Base-by-base conservation (phyloP, 2,797 vertebrate species). In the Urophycis tenuis region DNA sequence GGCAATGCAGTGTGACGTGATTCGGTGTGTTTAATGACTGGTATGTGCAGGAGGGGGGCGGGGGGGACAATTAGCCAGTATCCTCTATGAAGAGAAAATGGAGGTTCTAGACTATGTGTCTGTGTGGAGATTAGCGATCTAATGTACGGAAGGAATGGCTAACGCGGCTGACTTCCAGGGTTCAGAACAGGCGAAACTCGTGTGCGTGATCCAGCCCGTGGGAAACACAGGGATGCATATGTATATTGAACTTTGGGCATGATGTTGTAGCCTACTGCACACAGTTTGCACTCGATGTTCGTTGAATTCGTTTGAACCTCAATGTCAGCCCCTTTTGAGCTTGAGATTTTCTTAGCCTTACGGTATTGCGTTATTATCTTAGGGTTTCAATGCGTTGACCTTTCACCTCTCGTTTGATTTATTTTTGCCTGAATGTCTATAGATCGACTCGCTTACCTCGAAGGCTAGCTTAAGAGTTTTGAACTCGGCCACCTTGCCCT, bases 1-100 rank as follows among this genome's bases (percentile, higher is more conserved):
- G 76, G 75, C 82, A 86, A 81, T 83, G 85, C 81, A 75, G 60
- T 73, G 77, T 79, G 74, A 30, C 74, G 74, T 29, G 3, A 81
- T 78, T 82, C 49, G 49, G 6, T 39, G 78, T 34, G 78, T 80
- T 82, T 81, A 81, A 83, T 76, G 77, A 79, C 73, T 77, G 82
- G 84, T 69, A 60, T 75, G 78, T 77, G 77, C 17, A 17, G 8
- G 33, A 34, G 34, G 71, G 12, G 78, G 76, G 77, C 17, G 15
- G 8, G 33, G 71, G 34, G 71, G 12, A 19, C 19, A 39, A 39
- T 19, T 34, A 3, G 3, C 53, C 60, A 29, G 6, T 8, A 67
- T 19, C n/a, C 53, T 60, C 6, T 67, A 5, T 9, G n/a, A 25
- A 25, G 36, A 25, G 36, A 25, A 11, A 15, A 6, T 10, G 5